A percentile compares a stretch with the other conserved stretches of the same genome.
Evolutionary conservation across 2,113 vertebrate species (phyloP).

Genomic region (Maccullochella peelii): DNA sequence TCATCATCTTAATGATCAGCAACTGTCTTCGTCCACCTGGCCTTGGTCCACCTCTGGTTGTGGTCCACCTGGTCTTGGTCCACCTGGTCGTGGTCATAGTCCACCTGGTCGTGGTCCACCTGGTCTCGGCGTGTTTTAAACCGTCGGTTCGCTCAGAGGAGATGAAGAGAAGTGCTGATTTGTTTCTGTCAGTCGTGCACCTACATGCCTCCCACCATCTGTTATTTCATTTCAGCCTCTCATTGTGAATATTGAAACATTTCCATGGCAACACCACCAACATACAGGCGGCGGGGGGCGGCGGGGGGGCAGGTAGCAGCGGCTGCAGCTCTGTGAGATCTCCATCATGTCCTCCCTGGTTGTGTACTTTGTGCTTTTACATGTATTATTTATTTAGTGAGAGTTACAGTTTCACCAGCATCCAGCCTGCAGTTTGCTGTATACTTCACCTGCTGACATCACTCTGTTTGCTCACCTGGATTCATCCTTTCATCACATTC

Average conservation of each 20-base stretch:
- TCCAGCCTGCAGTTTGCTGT: too few relatives aligned
- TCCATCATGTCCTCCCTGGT: background rate
- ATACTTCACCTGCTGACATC: too few relatives aligned
- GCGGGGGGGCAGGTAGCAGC: slow-evolving; percentile 73
- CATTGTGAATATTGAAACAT: slow-evolving; percentile 52
- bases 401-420: too few relatives aligned
- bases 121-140: slow-evolving; percentile 6
- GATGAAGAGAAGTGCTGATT: slow-evolving; percentile 51
- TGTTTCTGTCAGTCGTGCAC: slow-evolving; percentile 70
- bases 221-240: slow-evolving; percentile 78
- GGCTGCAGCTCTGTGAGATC: background rate
- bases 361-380: background rate
- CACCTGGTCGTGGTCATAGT: too few relatives aligned
- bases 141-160: background rate
- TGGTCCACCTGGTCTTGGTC: too few relatives aligned
- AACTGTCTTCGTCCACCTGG: too few relatives aligned
- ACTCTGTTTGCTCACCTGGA: too few relatives aligned
- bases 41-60: too few relatives aligned
- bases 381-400: too few relatives aligned
- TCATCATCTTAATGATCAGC: too few relatives aligned
- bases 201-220: slow-evolving; percentile 82
- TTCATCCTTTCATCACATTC: too few relatives aligned
- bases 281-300: slow-evolving; percentile 41
- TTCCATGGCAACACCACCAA: slow-evolving; percentile 78
- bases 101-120: background rate